Percentiles rank a stretch among this genome's conserved stretches.
These are phyloP conservation scores for Schlechtendalia chinensis DNA, from an alignment of 1,140 invertebrate species.

Conservation along the genomic window DNA sequence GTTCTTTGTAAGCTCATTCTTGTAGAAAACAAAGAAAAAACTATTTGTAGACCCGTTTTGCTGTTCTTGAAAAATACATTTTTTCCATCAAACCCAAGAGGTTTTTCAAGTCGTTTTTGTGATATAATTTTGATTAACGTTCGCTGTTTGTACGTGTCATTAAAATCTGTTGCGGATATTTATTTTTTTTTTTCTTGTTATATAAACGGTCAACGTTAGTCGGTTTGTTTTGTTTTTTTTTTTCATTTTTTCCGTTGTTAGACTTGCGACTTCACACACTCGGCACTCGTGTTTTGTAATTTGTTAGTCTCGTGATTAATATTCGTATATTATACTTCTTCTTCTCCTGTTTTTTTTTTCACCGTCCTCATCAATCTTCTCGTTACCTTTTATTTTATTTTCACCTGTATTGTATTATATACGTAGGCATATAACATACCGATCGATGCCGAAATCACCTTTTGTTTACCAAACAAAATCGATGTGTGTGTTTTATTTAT, in stretches of 20 bases:
- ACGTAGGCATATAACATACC: background rate
- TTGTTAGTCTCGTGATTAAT: slow-evolving; percentile 34
- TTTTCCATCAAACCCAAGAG: background rate
- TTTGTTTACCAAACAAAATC: slow-evolving; percentile 11
- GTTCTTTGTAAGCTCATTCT: background rate
- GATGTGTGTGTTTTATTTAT: slow-evolving; percentile 13
- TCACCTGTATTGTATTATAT: background rate
- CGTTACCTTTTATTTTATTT: background rate
- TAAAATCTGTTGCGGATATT: slow-evolving; percentile 18
- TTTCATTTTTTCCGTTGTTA: background rate
- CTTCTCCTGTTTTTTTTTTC: background rate
- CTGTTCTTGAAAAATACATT: slow-evolving; percentile 10
- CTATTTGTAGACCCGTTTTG: background rate
- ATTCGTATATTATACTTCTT: slow-evolving; percentile 4
- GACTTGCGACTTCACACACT: slow-evolving; percentile 32
- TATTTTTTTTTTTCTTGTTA: background rate
- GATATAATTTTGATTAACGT: slow-evolving; percentile 39
- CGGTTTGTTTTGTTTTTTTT: no score
- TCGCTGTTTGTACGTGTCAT: background rate
- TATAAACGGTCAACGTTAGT: slow-evolving; percentile 5
- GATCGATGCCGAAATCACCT: background rate
- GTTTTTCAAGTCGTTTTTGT: slow-evolving; percentile 20
- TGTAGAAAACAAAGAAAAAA: background rate
- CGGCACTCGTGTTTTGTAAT: slow-evolving; percentile 7
- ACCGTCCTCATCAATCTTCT: background rate